Conservation (phyloP, 2,113 vertebrate species). For the Nerophis lumbriciformis region DNA sequence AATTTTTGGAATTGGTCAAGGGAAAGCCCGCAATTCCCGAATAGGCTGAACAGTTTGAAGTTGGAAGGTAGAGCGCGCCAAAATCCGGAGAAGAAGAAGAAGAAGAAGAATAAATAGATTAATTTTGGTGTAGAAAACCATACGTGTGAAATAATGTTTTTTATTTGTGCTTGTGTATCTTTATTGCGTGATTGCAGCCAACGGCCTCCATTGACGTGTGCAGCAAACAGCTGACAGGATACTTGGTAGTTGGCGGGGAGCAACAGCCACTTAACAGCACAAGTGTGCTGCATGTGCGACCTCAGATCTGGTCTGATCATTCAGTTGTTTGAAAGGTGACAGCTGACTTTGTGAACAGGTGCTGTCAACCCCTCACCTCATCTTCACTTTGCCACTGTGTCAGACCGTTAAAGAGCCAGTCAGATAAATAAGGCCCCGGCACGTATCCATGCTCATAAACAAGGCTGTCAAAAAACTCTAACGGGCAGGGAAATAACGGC, state of each 20-base stretch:
- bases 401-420: neutral
- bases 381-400: slow-evolving; percentile 4
- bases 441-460: slow-evolving; percentile 2
- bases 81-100: too few relatives aligned
- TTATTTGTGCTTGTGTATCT: too few relatives aligned
- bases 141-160: too few relatives aligned
- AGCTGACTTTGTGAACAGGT: slow-evolving; percentile 40
- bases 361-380: slow-evolving; percentile 13
- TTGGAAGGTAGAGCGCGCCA: too few relatives aligned
- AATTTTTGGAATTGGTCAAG: too few relatives aligned
- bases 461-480: slow-evolving; percentile 8
- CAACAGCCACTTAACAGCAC: slow-evolving; percentile 8
- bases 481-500: neutral
- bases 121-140: too few relatives aligned
- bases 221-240: slow-evolving; percentile 16
- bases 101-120: too few relatives aligned
- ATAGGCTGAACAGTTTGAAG: too few relatives aligned
- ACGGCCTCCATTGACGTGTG: neutral
- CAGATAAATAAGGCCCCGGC: neutral
- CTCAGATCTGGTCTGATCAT: slow-evolving; percentile 6
- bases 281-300: slow-evolving; percentile 19
- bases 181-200: neutral
- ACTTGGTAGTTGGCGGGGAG: neutral
- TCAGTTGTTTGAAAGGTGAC: slow-evolving; percentile 11
- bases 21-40: too few relatives aligned